Evolutionary conservation across 2,888 invertebrate species (phyloP).

Genomic region (Mylabris sibirica): DNA sequence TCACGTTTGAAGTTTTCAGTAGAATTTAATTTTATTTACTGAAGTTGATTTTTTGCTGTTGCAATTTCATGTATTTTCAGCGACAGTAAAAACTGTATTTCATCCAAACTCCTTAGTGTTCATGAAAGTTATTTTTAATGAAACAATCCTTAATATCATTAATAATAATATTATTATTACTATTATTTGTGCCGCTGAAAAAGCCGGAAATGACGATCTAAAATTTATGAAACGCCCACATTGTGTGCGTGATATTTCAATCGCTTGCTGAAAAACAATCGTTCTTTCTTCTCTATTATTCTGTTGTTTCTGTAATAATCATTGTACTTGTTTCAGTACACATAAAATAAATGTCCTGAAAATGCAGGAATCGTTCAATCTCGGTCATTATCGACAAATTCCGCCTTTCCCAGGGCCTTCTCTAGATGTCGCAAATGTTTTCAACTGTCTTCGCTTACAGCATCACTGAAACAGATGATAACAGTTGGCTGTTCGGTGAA

Average conservation of each 20-base stretch:
- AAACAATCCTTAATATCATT: not conserved
- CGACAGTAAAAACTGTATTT: no score
- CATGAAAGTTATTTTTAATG: not conserved
- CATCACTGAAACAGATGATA: constrained; percentile 23
- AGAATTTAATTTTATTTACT: not conserved
- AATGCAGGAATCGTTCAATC: constrained; percentile 26
- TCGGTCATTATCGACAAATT: constrained; percentile 24
- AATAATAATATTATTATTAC: not conserved
- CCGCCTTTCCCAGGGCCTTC: constrained; percentile 34
- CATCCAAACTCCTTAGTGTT: no score
- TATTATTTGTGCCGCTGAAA: not conserved
- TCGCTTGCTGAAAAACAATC: constrained; percentile 29
- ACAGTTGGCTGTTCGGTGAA: not conserved
- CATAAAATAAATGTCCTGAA: constrained; percentile 11
- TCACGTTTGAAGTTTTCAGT: not conserved
- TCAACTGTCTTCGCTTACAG: constrained; percentile 20
- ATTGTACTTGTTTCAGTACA: constrained; percentile 25
- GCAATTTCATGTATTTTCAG: no score
- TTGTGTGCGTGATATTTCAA: constrained; percentile 23
- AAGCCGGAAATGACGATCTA: constrained; percentile 14
- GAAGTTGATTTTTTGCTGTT: not conserved
- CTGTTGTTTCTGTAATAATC: not conserved
- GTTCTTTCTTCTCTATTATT: constrained; percentile 10
- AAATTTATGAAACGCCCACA: constrained; percentile 24
- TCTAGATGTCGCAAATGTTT: constrained; percentile 34